Percentiles rank a stretch among this genome's conserved stretches.
These are phyloP conservation scores for Nyctalus aviator DNA, from an alignment of 2,797 vertebrate species.

Conservation along the genomic window DNA sequence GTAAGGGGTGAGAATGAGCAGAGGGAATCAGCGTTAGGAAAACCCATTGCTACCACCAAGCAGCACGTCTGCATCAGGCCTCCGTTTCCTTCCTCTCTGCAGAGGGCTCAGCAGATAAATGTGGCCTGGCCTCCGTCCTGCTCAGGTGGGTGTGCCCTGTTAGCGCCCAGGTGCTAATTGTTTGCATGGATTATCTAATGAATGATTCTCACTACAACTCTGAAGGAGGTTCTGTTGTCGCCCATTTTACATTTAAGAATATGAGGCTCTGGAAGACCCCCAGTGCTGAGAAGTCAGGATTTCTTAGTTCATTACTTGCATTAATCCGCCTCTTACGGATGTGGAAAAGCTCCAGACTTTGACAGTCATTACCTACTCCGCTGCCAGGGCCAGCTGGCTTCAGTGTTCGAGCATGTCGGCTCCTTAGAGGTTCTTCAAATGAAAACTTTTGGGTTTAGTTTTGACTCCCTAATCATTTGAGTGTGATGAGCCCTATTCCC, in stretches of 20 bases:
- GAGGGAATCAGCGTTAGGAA: conserved; percentile 79
- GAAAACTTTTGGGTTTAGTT: conserved; percentile 5
- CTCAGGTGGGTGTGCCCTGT: conserved; percentile 43
- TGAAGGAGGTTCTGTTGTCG: conserved; percentile 28
- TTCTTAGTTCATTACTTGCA: neutral
- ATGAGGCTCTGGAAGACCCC: neutral
- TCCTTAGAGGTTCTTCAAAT: conserved; percentile 19
- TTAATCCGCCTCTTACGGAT: neutral
- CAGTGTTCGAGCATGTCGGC: conserved; percentile 26
- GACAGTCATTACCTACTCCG: neutral
- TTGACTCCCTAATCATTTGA: neutral
- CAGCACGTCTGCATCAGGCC: conserved; percentile 40
- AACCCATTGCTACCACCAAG: conserved; percentile 72
- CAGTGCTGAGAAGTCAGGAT: neutral
- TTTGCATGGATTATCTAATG: conserved; percentile 33
- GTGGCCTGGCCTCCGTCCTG: conserved; percentile 9
- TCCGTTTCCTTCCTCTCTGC: neutral
- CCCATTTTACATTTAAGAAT: conserved; percentile 30
- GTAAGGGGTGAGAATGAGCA: conserved; percentile 68
- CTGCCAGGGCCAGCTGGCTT: conserved; percentile 17
- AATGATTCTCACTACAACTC: neutral
- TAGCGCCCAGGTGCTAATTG: conserved; percentile 13
- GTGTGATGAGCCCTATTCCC: neutral
- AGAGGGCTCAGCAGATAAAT: conserved; percentile 43
- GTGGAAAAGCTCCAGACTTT: conserved; percentile 19